Base-by-base conservation (phyloP, 1,140 invertebrate genomes). In the Argopecten irradians region DNA sequence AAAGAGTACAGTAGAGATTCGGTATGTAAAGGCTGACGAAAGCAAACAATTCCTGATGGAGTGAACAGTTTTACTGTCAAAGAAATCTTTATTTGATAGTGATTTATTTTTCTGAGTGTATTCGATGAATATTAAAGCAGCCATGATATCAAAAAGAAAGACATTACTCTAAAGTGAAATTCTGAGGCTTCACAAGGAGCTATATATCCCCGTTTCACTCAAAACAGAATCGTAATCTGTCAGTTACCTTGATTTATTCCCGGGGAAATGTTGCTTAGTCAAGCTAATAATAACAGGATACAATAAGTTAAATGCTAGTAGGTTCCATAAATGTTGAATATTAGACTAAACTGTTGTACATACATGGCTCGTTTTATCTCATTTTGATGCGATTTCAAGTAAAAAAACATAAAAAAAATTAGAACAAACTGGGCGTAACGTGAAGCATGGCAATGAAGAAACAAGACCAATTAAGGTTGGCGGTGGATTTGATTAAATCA, bases 81-180 rank as follows among this genome's bases (percentile, higher is more conserved):
- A n/a, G 11, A 71, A 39, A 39, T n/a, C 36, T 5, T 13, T 39
- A 7, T n/a, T 71, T 71, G 55, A 71, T 28, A 71, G 5, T 11
- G 55, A 71, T 71, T 71, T 71, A 71, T 28, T 28, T 71, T 71
- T 71, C 55, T 3, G 55, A 28, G 55, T 28, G n/a, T 28, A 71
- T 71, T 71, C 55, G n/a, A 71, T 71, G 55, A 71, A 71, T 71
- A 71, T 28, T n/a, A 71, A 71, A n/a, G 36, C 55, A n/a, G 55
- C 16, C 22, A 28, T 71, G 0, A 28, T 28, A 28, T 8, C 55
- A 71, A 71, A 71, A 1, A 2, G 55, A 71, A 28, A 71, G 55
- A n/a, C 8, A 71, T 71, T 28, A 28, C 22, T n/a, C n/a, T 5
- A 71, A 7, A 8, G 22, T 71, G 2, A 28, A 28, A 71, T 71